Evolutionary conservation across 2,113 vertebrate species (phyloP).

Genomic region (Cromileptes altivelis): DNA sequence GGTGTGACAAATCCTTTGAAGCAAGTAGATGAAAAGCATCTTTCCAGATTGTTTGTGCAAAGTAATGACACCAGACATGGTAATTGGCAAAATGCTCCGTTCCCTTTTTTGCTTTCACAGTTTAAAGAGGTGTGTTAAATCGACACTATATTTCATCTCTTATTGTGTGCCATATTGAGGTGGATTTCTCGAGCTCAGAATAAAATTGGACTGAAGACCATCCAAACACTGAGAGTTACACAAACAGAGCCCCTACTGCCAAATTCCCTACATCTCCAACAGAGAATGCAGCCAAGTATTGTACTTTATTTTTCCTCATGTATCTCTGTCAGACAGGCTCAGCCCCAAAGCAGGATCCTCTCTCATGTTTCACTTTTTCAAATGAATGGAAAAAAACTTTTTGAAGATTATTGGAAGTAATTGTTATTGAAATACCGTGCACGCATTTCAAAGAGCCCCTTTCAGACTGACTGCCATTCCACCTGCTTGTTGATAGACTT

Average conservation of each 20-base stretch:
- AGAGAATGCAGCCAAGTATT: slow-evolving; percentile 38
- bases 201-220: slow-evolving; percentile 27
- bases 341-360: slow-evolving; percentile 31
- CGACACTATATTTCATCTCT: not conserved
- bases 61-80: not conserved
- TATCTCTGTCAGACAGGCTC: slow-evolving; percentile 56
- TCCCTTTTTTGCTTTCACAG: not conserved
- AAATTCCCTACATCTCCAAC: slow-evolving; percentile 30
- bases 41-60: not conserved
- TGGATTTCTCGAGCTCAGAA: slow-evolving; percentile 30
- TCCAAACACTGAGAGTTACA: slow-evolving; percentile 53
- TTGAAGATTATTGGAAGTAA: slow-evolving; percentile 49
- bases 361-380: slow-evolving; percentile 36
- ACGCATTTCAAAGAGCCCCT: slow-evolving; percentile 28
- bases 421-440: slow-evolving; percentile 32
- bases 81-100: not conserved
- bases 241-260: slow-evolving; percentile 39
- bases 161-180: slow-evolving; percentile 5
- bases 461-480: slow-evolving; percentile 28
- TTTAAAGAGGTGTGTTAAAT: not conserved
- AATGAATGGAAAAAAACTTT: slow-evolving; percentile 35
- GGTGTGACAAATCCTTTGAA: not conserved
- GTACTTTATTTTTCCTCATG: slow-evolving; percentile 32
- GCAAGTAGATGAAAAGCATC: not conserved
- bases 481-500: slow-evolving; percentile 55